phyloP scores from a whole-genome alignment of 2,888 invertebrate species.

The Erebia aethiops region DNA sequence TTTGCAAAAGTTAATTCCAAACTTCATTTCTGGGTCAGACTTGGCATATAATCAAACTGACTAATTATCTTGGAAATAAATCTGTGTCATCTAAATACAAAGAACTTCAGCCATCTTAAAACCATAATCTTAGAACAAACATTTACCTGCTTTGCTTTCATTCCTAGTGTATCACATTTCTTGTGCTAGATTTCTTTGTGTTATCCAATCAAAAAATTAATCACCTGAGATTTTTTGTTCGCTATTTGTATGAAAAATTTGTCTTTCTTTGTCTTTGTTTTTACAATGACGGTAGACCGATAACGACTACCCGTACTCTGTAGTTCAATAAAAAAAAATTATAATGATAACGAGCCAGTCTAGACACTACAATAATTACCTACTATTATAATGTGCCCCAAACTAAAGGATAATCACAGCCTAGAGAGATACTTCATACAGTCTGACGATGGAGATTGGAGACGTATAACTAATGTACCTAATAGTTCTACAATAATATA shows the following conservation, averaged over 20 bases:
- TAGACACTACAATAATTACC: not conserved
- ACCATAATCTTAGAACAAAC: not conserved
- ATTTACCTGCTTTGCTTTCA: not conserved
- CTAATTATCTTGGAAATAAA: slow-evolving; percentile 1
- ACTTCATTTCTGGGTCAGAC: not conserved
- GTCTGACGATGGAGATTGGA: too few relatives aligned
- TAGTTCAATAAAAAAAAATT: too few relatives aligned
- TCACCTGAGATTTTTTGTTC: not conserved
- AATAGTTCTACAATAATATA: too few relatives aligned
- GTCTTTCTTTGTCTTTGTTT: not conserved
- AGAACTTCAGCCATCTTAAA: not conserved
- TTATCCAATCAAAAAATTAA: too few relatives aligned
- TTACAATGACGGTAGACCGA: not conserved
- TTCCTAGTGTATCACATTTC: not conserved
- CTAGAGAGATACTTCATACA: too few relatives aligned
- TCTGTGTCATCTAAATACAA: slow-evolving; percentile 11
- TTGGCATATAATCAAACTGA: not conserved
- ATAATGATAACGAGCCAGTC: too few relatives aligned
- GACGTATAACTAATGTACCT: too few relatives aligned
- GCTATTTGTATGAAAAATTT: not conserved
- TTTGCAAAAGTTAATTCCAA: not conserved
- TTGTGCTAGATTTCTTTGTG: not conserved
- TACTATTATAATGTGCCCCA: not conserved
- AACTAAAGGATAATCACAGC: not conserved
- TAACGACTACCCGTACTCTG: not conserved